A percentile compares a stretch with the other conserved stretches of the same genome.
Conservation (phyloP, 2,797 vertebrate genomes). For the Nannoperca australis region DNA sequence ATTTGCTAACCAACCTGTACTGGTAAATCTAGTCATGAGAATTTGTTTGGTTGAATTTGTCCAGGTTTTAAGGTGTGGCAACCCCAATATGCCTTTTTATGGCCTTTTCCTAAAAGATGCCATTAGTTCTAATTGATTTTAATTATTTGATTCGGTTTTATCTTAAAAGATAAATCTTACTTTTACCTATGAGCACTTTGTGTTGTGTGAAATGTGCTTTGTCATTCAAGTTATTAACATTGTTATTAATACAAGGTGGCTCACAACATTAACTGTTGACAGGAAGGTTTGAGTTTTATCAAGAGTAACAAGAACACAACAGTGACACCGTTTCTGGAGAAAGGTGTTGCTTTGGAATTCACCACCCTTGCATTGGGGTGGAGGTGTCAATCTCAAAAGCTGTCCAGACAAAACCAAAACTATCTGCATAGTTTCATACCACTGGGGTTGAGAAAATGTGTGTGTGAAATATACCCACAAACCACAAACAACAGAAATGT, state of each 20-base stretch:
- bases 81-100: background rate
- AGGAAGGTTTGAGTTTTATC: background rate
- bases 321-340: background rate
- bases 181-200: background rate
- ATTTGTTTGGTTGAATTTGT: background rate
- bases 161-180: background rate
- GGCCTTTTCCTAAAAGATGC: too few relatives aligned
- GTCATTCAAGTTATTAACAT: background rate
- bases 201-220: background rate
- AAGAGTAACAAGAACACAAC: background rate
- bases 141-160: background rate
- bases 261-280: background rate
- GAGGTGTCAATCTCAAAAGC: background rate
- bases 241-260: too few relatives aligned
- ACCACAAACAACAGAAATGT: too few relatives aligned
- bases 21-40: background rate
- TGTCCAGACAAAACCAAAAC: background rate
- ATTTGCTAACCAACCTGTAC: background rate
- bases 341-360: background rate
- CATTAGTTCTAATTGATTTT: too few relatives aligned
- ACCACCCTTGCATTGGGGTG: background rate
- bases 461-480: background rate
- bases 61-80: background rate
- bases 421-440: background rate
- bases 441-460: background rate